Conservation (phyloP, 1,140 invertebrate species). For the Acromyrmex charruanus region DNA sequence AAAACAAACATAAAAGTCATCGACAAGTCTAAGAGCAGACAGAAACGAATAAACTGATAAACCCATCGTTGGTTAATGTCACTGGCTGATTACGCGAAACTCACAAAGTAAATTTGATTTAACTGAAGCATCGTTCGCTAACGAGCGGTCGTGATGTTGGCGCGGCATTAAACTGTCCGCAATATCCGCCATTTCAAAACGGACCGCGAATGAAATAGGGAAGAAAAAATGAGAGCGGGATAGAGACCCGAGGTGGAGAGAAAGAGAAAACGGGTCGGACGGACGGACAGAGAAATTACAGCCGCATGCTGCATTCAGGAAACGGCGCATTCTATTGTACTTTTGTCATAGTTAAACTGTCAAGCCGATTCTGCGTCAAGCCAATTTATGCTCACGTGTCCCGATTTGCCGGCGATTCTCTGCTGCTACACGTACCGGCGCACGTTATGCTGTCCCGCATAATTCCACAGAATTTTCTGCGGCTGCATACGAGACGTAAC, state of each 20-base stretch:
- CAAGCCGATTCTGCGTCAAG: conserved; percentile 83
- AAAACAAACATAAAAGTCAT: conserved; percentile 33
- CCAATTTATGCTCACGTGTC: conserved; percentile 78
- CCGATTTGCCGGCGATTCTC: conserved; percentile 62
- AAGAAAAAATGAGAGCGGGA: conserved; percentile 71
- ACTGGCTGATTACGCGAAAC: conserved; percentile 30
- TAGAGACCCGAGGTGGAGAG: conserved; percentile 45
- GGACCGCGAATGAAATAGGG: conserved; percentile 75
- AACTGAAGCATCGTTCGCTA: conserved; percentile 78
- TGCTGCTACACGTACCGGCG: conserved; percentile 36
- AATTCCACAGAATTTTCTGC: conserved; percentile 70
- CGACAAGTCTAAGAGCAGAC: background rate
- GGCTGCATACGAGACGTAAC: conserved; percentile 42
- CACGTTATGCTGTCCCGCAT: conserved; percentile 72
- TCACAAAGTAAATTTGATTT: conserved; percentile 60
- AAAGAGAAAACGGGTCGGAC: conserved; percentile 70
- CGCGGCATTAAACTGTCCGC: conserved; percentile 85
- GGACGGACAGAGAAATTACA: conserved; percentile 80
- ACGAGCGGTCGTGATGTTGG: conserved; percentile 81
- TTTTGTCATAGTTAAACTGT: conserved; percentile 87
- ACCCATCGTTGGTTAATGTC: conserved; percentile 28
- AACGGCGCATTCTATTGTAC: conserved; percentile 86
- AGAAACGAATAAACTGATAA: background rate
- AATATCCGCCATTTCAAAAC: conserved; percentile 84
- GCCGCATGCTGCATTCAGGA: conserved; percentile 84